Percentiles rank a stretch among this genome's conserved stretches.
Conservation (phyloP, 1,140 invertebrate species). For the Lineus longissimus region DNA sequence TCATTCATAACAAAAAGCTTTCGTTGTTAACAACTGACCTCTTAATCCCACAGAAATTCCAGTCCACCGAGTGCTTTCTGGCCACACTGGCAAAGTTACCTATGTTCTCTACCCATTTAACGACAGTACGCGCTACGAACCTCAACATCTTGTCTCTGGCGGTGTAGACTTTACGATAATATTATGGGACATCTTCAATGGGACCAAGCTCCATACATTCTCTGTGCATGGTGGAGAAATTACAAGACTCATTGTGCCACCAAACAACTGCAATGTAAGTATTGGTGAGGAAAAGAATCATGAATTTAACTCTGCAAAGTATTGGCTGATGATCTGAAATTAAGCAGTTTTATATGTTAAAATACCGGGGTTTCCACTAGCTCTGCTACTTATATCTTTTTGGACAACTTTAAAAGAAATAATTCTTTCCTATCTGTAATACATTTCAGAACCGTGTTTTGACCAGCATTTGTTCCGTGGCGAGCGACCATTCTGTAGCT, state of each 20-base stretch:
- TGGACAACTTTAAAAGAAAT: background rate
- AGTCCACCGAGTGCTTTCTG: slow-evolving; percentile 79
- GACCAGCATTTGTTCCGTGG: slow-evolving; percentile 93
- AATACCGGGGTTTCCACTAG: too few relatives aligned
- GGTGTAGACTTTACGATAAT: slow-evolving; percentile 97
- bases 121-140: slow-evolving; percentile 87
- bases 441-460: slow-evolving; percentile 81
- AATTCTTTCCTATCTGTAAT: background rate
- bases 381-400: background rate
- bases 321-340: background rate
- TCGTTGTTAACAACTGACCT: too few relatives aligned
- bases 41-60: slow-evolving; percentile 93
- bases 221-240: slow-evolving; percentile 87
- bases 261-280: slow-evolving; percentile 70
- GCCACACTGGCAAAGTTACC: slow-evolving; percentile 90
- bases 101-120: slow-evolving; percentile 93
- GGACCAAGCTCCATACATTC: slow-evolving; percentile 86
- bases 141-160: slow-evolving; percentile 77
- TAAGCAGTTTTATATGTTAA: background rate
- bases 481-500: slow-evolving; percentile 95
- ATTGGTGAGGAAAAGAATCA: background rate
- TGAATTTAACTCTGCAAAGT: background rate
- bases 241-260: slow-evolving; percentile 85
- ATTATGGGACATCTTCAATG: slow-evolving; percentile 93
- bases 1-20: too few relatives aligned